Percentiles rank a stretch among this genome's conserved stretches.
phyloP scores from a whole-genome alignment of 2,797 vertebrate genomes.

The Scleropages formosus region DNA sequence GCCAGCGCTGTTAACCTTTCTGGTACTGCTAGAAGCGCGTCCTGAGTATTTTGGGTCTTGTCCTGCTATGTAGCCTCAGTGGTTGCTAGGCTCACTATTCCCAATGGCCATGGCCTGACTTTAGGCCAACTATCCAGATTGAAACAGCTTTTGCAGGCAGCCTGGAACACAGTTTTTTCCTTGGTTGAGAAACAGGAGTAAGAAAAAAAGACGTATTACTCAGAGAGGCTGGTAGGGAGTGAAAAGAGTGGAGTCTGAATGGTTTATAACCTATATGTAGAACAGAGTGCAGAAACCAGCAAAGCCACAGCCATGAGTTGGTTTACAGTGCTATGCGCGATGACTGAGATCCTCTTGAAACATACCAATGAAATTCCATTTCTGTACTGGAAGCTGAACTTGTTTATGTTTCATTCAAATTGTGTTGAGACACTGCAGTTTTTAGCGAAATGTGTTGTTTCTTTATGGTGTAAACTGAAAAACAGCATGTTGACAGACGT shows the following conservation, averaged over 20 bases:
- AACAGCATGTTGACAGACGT: not conserved
- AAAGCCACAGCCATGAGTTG: conserved; percentile 39
- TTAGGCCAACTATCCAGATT: conserved; percentile 17
- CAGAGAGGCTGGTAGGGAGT: conserved; percentile 20
- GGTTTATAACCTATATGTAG: conserved; percentile 34
- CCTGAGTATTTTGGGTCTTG: not conserved
- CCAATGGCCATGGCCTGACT: not conserved
- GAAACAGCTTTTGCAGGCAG: conserved; percentile 1
- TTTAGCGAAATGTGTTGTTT: not conserved
- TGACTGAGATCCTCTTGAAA: conserved; percentile 17
- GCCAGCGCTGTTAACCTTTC: conserved; percentile 3
- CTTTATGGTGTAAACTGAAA: not conserved
- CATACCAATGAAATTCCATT: conserved; percentile 17
- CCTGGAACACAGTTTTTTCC: conserved; percentile 7
- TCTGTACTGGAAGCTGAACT: conserved; percentile 11
- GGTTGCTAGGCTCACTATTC: conserved; percentile 15
- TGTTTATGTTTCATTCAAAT: conserved; percentile 24
- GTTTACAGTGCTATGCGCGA: conserved; percentile 32
- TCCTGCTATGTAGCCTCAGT: not conserved
- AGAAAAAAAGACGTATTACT: conserved; percentile 6
- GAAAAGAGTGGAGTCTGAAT: conserved; percentile 23
- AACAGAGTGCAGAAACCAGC: conserved; percentile 32
- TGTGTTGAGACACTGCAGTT: conserved; percentile 19
- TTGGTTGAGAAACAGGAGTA: conserved; percentile 18
- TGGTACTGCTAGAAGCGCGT: not conserved